phyloP scores from a whole-genome alignment of 2,113 vertebrate species.

The Chitala chitala region DNA sequence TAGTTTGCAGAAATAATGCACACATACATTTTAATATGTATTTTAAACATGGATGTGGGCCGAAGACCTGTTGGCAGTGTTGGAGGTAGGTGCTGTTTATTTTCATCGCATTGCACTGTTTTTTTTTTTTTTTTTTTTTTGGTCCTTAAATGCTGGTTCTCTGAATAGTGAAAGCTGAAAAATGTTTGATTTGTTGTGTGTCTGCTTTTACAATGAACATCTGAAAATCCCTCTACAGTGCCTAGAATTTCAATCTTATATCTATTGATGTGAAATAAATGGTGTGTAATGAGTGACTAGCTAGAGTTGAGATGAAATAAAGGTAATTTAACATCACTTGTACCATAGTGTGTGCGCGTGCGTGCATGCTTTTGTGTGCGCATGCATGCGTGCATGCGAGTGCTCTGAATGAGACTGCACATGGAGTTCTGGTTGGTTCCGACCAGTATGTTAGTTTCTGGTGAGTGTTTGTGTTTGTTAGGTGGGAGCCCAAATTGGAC shows the following conservation, averaged over 20 bases:
- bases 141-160: conserved; percentile 7
- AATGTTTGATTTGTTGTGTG: not conserved
- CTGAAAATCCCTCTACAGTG: no score
- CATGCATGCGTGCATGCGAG: not conserved
- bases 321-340: no score
- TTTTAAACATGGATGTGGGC: conserved; percentile 18
- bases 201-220: not conserved
- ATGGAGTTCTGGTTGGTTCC: no score
- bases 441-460: no score
- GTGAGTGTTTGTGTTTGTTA: no score
- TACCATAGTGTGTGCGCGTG: no score
- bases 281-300: not conserved
- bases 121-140: conserved; percentile 3
- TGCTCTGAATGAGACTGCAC: no score
- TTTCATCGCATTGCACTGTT: not conserved
- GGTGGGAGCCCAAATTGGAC: no score
- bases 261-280: no score
- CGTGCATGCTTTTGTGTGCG: no score
- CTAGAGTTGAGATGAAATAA: not conserved
- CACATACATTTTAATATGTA: not conserved
- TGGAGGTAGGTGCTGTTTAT: conserved; percentile 54
- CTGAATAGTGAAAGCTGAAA: not conserved
- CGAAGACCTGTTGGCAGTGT: not conserved
- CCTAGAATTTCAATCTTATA: not conserved
- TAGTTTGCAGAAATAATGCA: not conserved